Percentiles rank a stretch among this genome's conserved stretches.
Evolutionary conservation across 2,113 vertebrate species (phyloP).

Genomic region (Daubentonia madagascariensis): DNA sequence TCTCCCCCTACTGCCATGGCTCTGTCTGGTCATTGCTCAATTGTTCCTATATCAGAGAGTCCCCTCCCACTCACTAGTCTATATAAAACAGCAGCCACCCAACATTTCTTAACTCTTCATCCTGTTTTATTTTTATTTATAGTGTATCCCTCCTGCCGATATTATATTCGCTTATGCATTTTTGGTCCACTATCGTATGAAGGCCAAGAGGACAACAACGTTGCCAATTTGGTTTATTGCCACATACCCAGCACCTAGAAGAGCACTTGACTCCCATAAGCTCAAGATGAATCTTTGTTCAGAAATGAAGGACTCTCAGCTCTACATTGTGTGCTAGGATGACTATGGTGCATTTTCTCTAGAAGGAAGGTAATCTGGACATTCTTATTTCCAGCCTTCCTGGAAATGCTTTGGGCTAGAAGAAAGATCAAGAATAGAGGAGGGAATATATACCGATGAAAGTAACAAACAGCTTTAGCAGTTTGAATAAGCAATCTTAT

Average conservation of each 20-base stretch:
- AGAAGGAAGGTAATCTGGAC: neutral
- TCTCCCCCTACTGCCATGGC: fast-evolving
- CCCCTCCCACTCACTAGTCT: neutral
- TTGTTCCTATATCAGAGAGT: neutral
- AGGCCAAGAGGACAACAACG: neutral
- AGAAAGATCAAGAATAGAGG: neutral
- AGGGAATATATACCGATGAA: neutral
- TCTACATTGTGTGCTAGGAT: neutral
- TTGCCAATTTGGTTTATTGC: neutral
- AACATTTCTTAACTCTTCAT: neutral
- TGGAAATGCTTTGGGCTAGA: neutral
- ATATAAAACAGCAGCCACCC: neutral
- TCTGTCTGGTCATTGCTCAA: neutral
- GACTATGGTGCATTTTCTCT: neutral
- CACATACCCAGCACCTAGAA: neutral
- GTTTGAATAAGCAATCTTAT: neutral
- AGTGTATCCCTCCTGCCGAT: neutral
- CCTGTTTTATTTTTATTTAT: neutral
- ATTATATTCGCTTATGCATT: neutral
- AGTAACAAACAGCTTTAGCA: neutral
- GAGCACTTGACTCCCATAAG: neutral
- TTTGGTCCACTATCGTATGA: neutral
- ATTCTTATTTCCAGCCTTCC: neutral
- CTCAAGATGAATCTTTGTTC: neutral
- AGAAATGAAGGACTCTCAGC: neutral